A percentile compares a stretch with the other conserved stretches of the same genome.
Evolutionary conservation across 64 coral and sea anemone species (phyloP).

Genomic region (Stylophora pistillata): DNA sequence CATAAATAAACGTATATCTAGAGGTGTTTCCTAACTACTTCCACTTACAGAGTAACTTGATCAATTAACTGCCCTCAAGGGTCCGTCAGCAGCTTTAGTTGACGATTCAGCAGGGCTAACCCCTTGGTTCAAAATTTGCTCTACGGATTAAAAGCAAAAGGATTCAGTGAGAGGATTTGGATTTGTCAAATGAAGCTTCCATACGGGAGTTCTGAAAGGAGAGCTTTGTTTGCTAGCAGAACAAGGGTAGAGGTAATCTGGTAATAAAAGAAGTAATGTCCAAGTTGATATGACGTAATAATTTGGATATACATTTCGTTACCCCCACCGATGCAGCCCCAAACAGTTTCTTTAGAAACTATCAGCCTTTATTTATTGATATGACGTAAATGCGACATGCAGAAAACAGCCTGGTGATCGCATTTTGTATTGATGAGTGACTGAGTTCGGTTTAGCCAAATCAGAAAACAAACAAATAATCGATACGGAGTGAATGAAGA

Average conservation of each 20-base stretch:
- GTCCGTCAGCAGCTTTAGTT: no score
- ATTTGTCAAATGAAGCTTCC: background rate
- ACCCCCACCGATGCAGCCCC: no score
- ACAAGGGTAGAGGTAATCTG: background rate
- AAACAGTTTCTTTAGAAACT: no score
- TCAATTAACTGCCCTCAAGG: background rate
- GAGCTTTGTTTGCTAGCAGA: background rate
- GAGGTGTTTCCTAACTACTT: background rate
- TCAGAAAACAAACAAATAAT: background rate
- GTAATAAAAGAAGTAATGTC: background rate
- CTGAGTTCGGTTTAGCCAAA: background rate
- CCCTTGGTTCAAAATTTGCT: background rate
- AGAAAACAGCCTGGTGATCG: background rate
- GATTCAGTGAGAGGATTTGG: background rate
- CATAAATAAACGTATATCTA: background rate
- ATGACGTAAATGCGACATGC: constrained; percentile 2
- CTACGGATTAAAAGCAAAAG: background rate
- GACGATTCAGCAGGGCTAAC: background rate
- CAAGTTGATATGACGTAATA: background rate
- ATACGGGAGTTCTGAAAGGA: background rate
- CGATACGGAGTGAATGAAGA: no score
- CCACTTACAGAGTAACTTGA: constrained; percentile 1
- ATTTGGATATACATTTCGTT: no score
- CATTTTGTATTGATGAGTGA: background rate
- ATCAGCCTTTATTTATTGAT: no score